Evolutionary conservation across 2,113 vertebrate genomes (phyloP).

Genomic region (Odontesthes bonariensis): DNA sequence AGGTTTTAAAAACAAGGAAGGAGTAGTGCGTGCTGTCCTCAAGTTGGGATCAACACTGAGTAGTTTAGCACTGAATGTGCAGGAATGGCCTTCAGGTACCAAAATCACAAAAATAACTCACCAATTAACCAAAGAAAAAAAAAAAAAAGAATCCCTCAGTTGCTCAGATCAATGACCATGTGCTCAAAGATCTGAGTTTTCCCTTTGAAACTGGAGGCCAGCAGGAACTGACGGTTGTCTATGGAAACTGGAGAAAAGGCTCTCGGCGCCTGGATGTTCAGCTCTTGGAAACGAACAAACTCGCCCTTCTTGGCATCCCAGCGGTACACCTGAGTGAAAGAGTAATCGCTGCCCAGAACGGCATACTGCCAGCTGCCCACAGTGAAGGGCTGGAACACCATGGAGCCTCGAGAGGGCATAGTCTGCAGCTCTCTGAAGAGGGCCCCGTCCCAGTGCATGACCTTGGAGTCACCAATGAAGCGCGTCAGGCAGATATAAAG

Average conservation of each 20-base stretch:
- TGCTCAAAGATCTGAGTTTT: constrained; percentile 99
- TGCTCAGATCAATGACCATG: constrained; percentile 96
- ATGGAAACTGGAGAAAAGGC: constrained; percentile 96
- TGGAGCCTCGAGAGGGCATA: constrained; percentile 96
- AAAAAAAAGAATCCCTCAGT: constrained; percentile 69
- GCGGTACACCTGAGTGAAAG: constrained; percentile 97
- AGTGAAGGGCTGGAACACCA: constrained; percentile 96
- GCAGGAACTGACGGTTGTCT: constrained; percentile 95
- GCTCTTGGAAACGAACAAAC: constrained; percentile 97
- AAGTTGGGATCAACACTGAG: constrained; percentile 64
- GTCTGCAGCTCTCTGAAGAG: constrained; percentile 95
- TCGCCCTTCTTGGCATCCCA: constrained; percentile 93
- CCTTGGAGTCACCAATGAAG: constrained; percentile 99
- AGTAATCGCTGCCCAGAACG: constrained; percentile 98
- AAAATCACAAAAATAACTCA: constrained; percentile 36
- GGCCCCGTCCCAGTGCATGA: constrained; percentile 97
- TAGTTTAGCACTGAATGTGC: constrained; percentile 21
- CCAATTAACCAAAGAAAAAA: constrained; percentile 12
- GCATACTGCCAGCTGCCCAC: constrained; percentile 96
- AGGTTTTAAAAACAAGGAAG: constrained; percentile 24
- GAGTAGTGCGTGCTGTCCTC: constrained; percentile 46
- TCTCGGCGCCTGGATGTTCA: constrained; percentile 97
- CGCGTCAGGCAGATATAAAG: constrained; percentile 97
- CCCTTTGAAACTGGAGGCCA: constrained; percentile 99
- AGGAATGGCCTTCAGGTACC: constrained; percentile 23